These are phyloP conservation scores for Gibbula magus DNA, from an alignment of 2,888 invertebrate species.

Conservation along the genomic window DNA sequence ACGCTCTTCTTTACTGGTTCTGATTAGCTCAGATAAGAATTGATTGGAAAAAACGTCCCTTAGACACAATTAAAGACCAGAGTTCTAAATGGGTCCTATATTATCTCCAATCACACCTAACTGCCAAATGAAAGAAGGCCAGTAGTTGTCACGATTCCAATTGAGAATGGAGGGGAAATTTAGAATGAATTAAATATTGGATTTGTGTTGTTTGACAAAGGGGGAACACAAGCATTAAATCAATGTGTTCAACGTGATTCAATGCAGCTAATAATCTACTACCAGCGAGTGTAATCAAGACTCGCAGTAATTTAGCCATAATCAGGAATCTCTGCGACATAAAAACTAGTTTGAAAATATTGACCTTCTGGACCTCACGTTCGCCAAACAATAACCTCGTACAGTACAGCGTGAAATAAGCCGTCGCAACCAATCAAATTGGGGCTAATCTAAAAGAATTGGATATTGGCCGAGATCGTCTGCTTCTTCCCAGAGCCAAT, in stretches of 20 bases:
- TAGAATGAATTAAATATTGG: conserved; percentile 13
- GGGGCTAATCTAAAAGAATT: background rate
- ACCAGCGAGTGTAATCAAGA: background rate
- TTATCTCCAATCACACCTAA: background rate
- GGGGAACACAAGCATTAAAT: background rate
- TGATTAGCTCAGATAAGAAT: no score
- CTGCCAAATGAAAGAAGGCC: background rate
- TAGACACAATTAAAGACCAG: conserved; percentile 1
- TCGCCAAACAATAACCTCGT: background rate
- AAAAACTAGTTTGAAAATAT: conserved; percentile 13
- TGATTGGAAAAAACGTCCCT: no score
- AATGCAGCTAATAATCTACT: background rate
- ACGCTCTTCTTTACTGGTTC: no score
- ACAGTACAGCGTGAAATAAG: background rate
- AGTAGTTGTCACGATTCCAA: background rate
- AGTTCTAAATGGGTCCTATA: background rate
- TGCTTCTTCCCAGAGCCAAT: background rate
- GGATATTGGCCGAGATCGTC: background rate
- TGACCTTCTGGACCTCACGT: background rate
- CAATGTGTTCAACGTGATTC: conserved; percentile 5
- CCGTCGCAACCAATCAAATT: background rate
- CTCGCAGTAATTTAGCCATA: conserved; percentile 7
- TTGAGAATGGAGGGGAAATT: background rate
- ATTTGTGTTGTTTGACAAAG: conserved; percentile 1
- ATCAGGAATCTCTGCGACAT: conserved; percentile 7